Percentiles rank a stretch among this genome's conserved stretches.
Evolutionary conservation across 2,888 invertebrate species (phyloP).

Genomic region (Zygogramma bicolorata): DNA sequence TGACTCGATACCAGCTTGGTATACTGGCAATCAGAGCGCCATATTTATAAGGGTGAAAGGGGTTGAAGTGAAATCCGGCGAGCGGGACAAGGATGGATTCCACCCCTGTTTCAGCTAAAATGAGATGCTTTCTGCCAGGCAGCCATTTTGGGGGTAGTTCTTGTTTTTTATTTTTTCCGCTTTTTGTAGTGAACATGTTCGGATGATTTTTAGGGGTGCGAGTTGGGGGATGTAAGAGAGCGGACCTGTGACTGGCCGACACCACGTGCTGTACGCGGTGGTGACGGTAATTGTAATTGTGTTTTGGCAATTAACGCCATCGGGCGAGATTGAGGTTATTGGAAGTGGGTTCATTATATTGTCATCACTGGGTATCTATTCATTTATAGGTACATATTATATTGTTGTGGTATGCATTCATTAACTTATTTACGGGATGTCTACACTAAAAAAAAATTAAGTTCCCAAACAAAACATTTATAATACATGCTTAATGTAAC

Average conservation of each 20-base stretch:
- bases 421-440: too few species aligned
- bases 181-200: conserved; percentile 66
- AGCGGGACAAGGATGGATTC: conserved; percentile 68
- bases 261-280: conserved; percentile 61
- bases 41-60: conserved; percentile 69
- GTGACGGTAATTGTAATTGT: conserved; percentile 63
- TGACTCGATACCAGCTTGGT: conserved; percentile 65
- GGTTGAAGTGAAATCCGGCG: conserved; percentile 68
- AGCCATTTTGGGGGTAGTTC: conserved; percentile 82
- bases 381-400: too few species aligned
- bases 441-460: too few species aligned
- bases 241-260: conserved; percentile 29
- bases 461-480: too few species aligned
- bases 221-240: conserved; percentile 63
- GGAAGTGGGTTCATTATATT: neutral
- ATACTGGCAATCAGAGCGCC: conserved; percentile 70
- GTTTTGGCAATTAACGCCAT: conserved; percentile 61
- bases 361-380: too few species aligned
- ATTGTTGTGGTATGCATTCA: too few species aligned
- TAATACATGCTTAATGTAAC: too few species aligned
- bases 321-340: conserved; percentile 29
- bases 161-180: conserved; percentile 66
- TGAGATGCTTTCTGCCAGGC: conserved; percentile 72
- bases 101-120: conserved; percentile 68
- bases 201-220: conserved; percentile 66